Evolutionary conservation across 2,113 vertebrate species (phyloP), one percentile per base, ranked within the genome.

Genomic region (Hippotragus niger): DNA sequence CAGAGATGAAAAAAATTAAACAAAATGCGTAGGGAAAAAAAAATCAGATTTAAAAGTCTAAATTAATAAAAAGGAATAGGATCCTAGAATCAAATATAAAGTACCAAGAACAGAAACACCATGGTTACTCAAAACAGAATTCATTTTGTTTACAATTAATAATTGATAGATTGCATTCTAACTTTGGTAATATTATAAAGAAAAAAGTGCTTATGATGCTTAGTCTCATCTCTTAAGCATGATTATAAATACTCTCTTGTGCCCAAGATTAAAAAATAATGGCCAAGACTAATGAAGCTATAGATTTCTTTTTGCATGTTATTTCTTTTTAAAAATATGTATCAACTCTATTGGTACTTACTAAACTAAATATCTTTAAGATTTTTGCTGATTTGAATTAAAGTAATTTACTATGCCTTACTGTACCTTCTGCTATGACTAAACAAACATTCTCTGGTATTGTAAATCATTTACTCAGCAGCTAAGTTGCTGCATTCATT

Each of bases 301-400:
- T 53, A 95, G 87, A 78, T 96, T 85, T 58, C 40, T 91, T 96
- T 83, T 55, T 74, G 23, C 14, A 62, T 45, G 6, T 62, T 96
- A 94, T 82, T 96, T 89, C 13, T 94, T 96, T 95, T 96, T 47
- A 12, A 96, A 96, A 84, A 81, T 83, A 91, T 92, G 29, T 45
- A 43, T 81, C 84, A 94, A 90, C 29, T 90, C 16, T 96, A 88
- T 94, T 92, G n/a, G 31, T 78, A 95, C 27, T 71, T 96, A 97
- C 89, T 80, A n/a, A 98, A 83, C 47, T 74, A 96, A 96, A 90
- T 88, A 93, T 64, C 55, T 85, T 90, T 90, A 86, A 90, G 52
- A 88, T 52, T 90, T 95, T 81, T 92, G 74, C 29, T 92, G 29
- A 92, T 94, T 62, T 92, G 45, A 60, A 78, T 92, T 74, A 90